A percentile compares a stretch with the other conserved stretches of the same genome.
These are phyloP conservation scores for Rhinolophus sinicus DNA, from an alignment of 2,113 vertebrate genomes.

Conservation along the genomic window DNA sequence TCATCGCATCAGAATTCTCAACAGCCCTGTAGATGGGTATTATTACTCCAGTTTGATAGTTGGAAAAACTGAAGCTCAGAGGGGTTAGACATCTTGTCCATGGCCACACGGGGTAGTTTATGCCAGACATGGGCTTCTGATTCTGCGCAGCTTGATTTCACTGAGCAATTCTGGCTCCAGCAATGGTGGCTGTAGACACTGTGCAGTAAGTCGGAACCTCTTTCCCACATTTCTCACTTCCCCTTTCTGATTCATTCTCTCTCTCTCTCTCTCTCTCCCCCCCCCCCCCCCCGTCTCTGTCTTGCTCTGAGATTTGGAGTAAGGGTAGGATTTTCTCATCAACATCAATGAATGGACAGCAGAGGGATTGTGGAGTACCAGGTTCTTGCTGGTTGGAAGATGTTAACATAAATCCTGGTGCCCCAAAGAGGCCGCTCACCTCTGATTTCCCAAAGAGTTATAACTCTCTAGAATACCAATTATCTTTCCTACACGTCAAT, in stretches of 20 bases:
- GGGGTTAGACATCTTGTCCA: background rate
- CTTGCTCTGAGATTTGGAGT: background rate
- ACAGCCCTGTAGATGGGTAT: background rate
- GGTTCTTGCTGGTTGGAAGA: background rate
- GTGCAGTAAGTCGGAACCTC: background rate
- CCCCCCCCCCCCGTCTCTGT: background rate
- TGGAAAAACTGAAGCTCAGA: background rate
- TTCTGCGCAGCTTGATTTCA: background rate
- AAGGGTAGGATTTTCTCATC: background rate
- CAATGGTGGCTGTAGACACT: background rate
- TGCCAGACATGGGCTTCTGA: background rate
- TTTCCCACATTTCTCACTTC: background rate
- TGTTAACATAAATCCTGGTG: background rate
- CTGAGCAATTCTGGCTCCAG: background rate
- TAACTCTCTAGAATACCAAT: slow-evolving; percentile 16
- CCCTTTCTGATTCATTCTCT: background rate
- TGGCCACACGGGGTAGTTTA: background rate
- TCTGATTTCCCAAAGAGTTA: background rate
- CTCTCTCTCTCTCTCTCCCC: background rate
- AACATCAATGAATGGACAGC: background rate
- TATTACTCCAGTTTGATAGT: background rate
- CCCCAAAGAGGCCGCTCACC: background rate
- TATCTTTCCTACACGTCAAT: slow-evolving; percentile 36
- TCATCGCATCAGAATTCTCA: background rate
- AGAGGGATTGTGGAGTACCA: background rate